These are phyloP conservation scores for Tupiocoris notatus DNA, from an alignment of 2,888 invertebrate genomes.

Conservation along the genomic window DNA sequence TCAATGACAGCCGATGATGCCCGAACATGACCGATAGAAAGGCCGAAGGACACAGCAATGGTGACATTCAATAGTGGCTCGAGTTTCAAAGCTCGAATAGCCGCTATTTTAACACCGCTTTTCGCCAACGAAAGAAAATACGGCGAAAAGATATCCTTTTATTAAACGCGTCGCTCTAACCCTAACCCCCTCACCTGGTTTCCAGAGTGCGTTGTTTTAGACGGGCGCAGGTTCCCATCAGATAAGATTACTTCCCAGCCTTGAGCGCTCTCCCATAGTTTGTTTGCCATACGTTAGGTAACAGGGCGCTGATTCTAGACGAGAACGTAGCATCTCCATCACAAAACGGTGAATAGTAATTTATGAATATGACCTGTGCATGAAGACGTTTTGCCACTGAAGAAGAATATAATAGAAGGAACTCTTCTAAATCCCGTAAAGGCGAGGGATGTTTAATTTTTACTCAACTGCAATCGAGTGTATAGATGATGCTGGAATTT, in stretches of 20 bases:
- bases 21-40: too few relatives aligned
- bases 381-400: too few relatives aligned
- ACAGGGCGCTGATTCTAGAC: neutral
- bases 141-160: neutral
- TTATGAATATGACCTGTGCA: neutral
- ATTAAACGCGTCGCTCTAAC: neutral
- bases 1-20: too few relatives aligned
- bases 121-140: neutral
- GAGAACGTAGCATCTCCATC: neutral
- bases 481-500: too few relatives aligned
- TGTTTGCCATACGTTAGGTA: conserved; percentile 8
- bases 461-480: too few relatives aligned
- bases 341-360: neutral
- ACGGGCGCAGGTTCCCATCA: conserved; percentile 7
- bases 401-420: too few relatives aligned
- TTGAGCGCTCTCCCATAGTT: conserved; percentile 22
- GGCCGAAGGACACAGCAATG: too few relatives aligned
- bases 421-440: too few relatives aligned
- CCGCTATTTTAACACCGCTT: too few relatives aligned
- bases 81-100: too few relatives aligned
- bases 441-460: too few relatives aligned
- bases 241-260: conserved; percentile 35
- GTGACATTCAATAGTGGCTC: too few relatives aligned
- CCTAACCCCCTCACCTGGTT: neutral
- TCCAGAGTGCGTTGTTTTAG: neutral